Conservation (phyloP, 1,140 invertebrate genomes). For the Acromyrmex echinatior region DNA sequence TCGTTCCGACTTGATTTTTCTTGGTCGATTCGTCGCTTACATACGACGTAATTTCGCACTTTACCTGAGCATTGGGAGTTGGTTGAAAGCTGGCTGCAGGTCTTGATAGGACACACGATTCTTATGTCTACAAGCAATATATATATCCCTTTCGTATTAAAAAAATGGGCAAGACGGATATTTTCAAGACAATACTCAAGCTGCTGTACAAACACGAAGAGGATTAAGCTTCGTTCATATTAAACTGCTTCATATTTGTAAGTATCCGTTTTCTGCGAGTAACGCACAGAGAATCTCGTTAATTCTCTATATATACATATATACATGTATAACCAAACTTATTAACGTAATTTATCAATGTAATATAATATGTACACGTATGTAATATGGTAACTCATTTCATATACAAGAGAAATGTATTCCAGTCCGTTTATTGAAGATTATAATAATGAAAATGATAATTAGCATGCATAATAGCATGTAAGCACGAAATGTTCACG, state of each 20-base stretch:
- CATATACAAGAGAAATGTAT: neutral
- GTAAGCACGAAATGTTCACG: slow-evolving; percentile 6
- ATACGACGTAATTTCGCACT: slow-evolving; percentile 60
- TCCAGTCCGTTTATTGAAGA: neutral
- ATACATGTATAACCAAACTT: neutral
- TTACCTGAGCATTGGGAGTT: slow-evolving; percentile 91
- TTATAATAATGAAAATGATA: slow-evolving; percentile 21
- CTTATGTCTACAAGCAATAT: slow-evolving; percentile 89
- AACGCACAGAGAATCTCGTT: neutral
- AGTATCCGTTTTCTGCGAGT: neutral
- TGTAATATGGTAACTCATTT: neutral
- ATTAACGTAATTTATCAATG: neutral
- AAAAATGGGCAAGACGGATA: slow-evolving; percentile 36
- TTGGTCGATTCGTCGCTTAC: neutral
- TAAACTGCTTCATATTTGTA: neutral
- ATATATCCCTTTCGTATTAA: slow-evolving; percentile 66
- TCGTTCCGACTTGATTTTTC: slow-evolving; percentile 1
- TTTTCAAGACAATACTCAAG: slow-evolving; percentile 64
- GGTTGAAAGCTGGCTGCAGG: slow-evolving; percentile 90
- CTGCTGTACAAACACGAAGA: slow-evolving; percentile 45
- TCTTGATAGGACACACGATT: slow-evolving; percentile 91
- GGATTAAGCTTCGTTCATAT: slow-evolving; percentile 61
- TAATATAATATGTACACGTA: neutral
- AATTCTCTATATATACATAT: neutral
- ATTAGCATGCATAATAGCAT: neutral